phyloP scores from a whole-genome alignment of 2,113 vertebrate genomes.

The Tichodroma muraria region DNA sequence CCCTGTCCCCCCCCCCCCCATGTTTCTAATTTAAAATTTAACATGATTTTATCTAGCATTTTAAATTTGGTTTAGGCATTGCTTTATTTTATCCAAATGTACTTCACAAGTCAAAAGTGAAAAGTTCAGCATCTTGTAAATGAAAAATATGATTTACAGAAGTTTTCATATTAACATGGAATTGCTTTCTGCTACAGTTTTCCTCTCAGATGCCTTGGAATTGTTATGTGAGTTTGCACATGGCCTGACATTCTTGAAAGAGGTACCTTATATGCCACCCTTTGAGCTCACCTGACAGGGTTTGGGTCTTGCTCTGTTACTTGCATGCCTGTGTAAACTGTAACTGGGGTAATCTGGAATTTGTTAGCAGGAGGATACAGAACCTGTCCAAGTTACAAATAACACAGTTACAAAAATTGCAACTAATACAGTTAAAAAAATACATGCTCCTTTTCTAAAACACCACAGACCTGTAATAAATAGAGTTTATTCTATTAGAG shows the following conservation, averaged over 20 bases:
- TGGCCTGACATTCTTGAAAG: neutral
- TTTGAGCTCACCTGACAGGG: neutral
- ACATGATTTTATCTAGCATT: neutral
- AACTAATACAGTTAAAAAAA: neutral
- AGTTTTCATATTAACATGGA: neutral
- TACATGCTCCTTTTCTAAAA: neutral
- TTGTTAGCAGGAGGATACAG: neutral
- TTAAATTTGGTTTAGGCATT: neutral
- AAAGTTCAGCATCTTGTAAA: neutral
- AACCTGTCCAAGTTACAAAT: neutral
- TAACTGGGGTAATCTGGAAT: neutral
- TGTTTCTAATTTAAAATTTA: neutral
- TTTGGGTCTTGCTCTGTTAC: neutral
- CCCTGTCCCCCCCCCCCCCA: too few species aligned
- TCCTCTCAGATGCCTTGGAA: neutral
- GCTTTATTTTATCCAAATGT: neutral
- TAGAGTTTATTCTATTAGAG: neutral
- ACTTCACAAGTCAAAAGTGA: neutral
- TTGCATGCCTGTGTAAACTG: neutral
- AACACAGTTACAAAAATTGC: neutral
- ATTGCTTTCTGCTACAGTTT: neutral
- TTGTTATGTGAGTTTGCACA: neutral
- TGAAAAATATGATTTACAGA: neutral
- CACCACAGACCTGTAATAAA: neutral
- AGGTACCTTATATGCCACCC: neutral